Percentiles rank a stretch among this genome's conserved stretches.
phyloP scores from a whole-genome alignment of 64 coral and sea anemone species.

The Cladopsammia gracilis region DNA sequence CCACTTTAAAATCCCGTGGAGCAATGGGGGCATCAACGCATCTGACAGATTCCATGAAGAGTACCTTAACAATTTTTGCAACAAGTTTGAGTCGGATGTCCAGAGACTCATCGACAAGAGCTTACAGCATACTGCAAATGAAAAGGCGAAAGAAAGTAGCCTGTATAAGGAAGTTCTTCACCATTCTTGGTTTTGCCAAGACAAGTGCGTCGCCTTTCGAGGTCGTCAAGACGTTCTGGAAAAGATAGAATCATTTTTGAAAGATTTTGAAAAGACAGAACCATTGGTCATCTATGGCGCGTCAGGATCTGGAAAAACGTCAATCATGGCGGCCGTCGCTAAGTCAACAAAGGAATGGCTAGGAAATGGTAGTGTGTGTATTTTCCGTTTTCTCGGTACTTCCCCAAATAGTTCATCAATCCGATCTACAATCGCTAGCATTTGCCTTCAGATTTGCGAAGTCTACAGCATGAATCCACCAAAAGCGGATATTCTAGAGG shows the following conservation, averaged over 20 bases:
- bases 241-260: constrained; percentile 41
- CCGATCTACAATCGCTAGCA: constrained; percentile 66
- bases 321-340: constrained; percentile 82
- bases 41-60: constrained; percentile 78
- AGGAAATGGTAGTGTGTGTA: constrained; percentile 62
- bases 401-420: constrained; percentile 86
- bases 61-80: constrained; percentile 75
- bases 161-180: constrained; percentile 87
- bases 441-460: constrained; percentile 84
- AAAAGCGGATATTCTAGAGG: constrained; percentile 69
- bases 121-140: constrained; percentile 29
- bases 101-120: constrained; percentile 80
- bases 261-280: constrained; percentile 17
- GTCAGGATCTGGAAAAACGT: constrained; percentile 93
- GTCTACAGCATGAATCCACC: constrained; percentile 61
- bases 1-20: constrained; percentile 77
- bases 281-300: constrained; percentile 76
- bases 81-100: constrained; percentile 79
- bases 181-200: constrained; percentile 88
- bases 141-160: constrained; percentile 56
- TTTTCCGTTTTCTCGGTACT: constrained; percentile 92
- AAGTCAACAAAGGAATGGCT: constrained; percentile 76
- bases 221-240: constrained; percentile 78
- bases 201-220: constrained; percentile 82
- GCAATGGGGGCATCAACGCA: constrained; percentile 76